A percentile compares a stretch with the other conserved stretches of the same genome.
Conservation (phyloP, 2,797 vertebrate species). For the Malurus splendens region DNA sequence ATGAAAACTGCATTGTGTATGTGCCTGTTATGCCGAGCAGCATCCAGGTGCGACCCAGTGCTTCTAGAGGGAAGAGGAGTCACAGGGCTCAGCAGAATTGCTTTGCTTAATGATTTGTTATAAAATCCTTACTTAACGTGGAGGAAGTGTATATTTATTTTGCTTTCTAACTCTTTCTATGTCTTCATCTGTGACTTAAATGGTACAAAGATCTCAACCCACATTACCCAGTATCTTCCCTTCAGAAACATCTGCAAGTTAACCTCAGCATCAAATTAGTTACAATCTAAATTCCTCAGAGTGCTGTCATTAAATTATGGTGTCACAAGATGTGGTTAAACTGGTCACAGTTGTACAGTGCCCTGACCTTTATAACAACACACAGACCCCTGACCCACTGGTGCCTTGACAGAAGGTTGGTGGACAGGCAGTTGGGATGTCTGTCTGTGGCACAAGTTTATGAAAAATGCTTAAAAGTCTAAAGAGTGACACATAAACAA, state of each 20-base stretch:
- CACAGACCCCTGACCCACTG: accelerated
- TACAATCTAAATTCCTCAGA: not conserved
- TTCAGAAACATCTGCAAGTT: not conserved
- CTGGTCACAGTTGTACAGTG: not conserved
- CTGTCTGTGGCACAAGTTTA: not conserved
- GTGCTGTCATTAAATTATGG: not conserved
- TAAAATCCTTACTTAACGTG: not conserved
- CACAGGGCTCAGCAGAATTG: not conserved
- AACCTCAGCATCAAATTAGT: not conserved
- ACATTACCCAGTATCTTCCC: not conserved
- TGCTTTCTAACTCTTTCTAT: not conserved
- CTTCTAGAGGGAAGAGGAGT: not conserved
- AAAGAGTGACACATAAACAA: not conserved
- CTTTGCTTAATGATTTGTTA: not conserved
- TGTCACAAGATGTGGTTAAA: not conserved
- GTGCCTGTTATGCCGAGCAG: not conserved
- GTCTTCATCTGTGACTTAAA: not conserved
- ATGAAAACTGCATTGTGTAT: not conserved
- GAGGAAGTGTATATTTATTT: not conserved
- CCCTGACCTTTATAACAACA: not conserved
- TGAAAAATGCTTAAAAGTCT: not conserved
- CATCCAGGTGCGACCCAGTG: not conserved
- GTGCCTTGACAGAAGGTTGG: not conserved
- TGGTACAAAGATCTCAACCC: not conserved
- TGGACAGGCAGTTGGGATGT: not conserved